Evolutionary conservation across 2,797 vertebrate genomes (phyloP), one percentile per base, ranked within the genome.

Genomic region (Manis pentadactyla): DNA sequence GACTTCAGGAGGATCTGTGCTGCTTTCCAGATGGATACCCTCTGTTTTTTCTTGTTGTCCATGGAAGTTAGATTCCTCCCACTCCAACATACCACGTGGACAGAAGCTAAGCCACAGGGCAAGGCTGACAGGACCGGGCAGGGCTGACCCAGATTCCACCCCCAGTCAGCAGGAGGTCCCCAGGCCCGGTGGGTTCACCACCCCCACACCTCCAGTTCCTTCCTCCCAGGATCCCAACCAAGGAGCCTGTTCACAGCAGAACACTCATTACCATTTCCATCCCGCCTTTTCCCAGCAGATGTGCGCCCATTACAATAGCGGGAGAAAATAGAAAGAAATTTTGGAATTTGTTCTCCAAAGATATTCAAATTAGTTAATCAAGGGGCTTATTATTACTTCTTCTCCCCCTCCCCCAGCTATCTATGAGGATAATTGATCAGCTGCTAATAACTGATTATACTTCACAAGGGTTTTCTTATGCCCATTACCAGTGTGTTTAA

Each of bases 361-460:
- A 99, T 99, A 99, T 99, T 99, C 98, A 99, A 99, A 99, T 99
- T 98, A 98, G 98, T 98, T 99, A 98, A 99, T 99, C 98, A 99
- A 98, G 98, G 98, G 97, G 94, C 97, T 98, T 98, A 98, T 98
- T 98, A 98, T 98, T 98, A 98, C 98, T 92, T 97, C 98, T 98
- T 96, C 25, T 85, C 77, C 89, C 96, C 97, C 97, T 96, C 97
- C 97, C 64, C 29, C 51, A 96, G 98, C 98, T 97, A 98, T 97
- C 98, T 98, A 97, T 83, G 96, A 96, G 98, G 98, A 98, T 98
- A 98, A 98, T 97, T 98, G 98, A 99, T 99, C 98, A 98, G 98
- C 98, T 98, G 98, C 98, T 99, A 98, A 98, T 98, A 99, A 98
- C 98, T 98, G 98, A 98, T 98, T 98, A 98, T 98, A 97, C 39